Evolutionary conservation across 2,888 invertebrate species (phyloP), one percentile per base, ranked within the genome.

Genomic region (Ceriagrion tenellum): DNA sequence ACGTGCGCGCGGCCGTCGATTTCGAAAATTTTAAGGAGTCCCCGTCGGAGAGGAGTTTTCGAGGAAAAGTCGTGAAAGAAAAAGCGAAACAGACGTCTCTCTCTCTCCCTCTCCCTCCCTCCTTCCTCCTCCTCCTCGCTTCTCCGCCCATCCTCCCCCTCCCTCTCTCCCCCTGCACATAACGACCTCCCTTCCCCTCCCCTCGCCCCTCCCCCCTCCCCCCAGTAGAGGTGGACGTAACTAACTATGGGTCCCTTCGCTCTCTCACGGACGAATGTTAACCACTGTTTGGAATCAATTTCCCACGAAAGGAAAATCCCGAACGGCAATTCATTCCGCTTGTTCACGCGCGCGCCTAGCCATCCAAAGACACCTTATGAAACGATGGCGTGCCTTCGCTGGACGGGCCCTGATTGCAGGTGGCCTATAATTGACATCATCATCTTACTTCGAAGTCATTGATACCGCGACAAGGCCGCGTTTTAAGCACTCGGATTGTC

Each of bases 51-150:
- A 69, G 69, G 30, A 81, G 81, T 35, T 35, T 81, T 81, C 81
- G 81, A 26, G 81, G 81, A 81, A 81, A 81, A 81, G 81, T 35
- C 81, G 81, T 81, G 81, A 81, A 81, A 35, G 81, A 35, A 81
- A 26, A 81, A 26, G 26, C 81, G 81, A 81, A 81, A 81, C 81
- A 30, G 81, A 81, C 81, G 26, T 81, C 81, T 81, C 35, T 13
- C 69, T 69, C 69, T 13, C 81, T 16, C 1, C n/a, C n/a, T 13
- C 6, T 0, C 69, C n/a, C 69, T n/a, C 18, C 23, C 59, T 59
- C 59, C 59, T n/a, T n/a, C n/a, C n/a, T n/a, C n/a, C n/a, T n/a
- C n/a, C n/a, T n/a, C n/a, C n/a, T n/a, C n/a, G n/a, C n/a, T n/a
- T n/a, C n/a, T n/a, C 6, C 69, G 6, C 69, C 69, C 18, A 4